These are phyloP conservation scores for Torymus texanus DNA, from an alignment of 2,888 invertebrate genomes.

Conservation along the genomic window DNA sequence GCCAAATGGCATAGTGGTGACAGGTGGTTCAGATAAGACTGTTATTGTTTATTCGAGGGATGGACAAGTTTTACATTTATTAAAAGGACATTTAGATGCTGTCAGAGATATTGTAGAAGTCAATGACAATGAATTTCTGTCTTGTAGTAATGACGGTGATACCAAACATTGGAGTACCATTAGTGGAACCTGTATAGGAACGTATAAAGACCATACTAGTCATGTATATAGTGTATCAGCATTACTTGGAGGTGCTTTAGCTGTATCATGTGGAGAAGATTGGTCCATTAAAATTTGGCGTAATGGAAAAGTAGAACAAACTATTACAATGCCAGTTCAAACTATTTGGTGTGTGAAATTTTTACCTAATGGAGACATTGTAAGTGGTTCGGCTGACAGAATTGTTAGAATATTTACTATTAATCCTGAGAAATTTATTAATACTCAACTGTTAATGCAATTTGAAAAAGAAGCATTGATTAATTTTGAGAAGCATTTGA, in stretches of 20 bases:
- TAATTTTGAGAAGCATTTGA: constrained; percentile 75
- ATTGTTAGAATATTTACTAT: constrained; percentile 89
- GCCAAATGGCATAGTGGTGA: constrained; percentile 81
- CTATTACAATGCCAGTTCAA: constrained; percentile 86
- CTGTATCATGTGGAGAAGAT: constrained; percentile 92
- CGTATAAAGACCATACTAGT: constrained; percentile 89
- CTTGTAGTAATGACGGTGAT: constrained; percentile 94
- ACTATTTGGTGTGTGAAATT: constrained; percentile 92
- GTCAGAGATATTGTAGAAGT: constrained; percentile 87
- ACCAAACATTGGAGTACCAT: constrained; percentile 88
- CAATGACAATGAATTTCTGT: constrained; percentile 85
- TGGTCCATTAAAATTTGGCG: constrained; percentile 89
- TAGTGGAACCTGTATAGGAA: constrained; percentile 85
- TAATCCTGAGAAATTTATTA: constrained; percentile 82
- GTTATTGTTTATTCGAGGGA: constrained; percentile 88
- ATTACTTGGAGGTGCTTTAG: constrained; percentile 77
- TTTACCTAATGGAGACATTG: constrained; percentile 91
- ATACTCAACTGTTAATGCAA: constrained; percentile 78
- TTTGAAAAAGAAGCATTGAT: constrained; percentile 59
- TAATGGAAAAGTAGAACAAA: constrained; percentile 79
- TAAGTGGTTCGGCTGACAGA: constrained; percentile 88
- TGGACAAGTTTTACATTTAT: constrained; percentile 75
- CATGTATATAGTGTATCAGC: constrained; percentile 83
- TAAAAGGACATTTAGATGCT: constrained; percentile 92
- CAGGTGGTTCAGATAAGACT: constrained; percentile 94